phyloP scores from a whole-genome alignment of 1,140 invertebrate genomes.

The Lasioglossum baleicum region DNA sequence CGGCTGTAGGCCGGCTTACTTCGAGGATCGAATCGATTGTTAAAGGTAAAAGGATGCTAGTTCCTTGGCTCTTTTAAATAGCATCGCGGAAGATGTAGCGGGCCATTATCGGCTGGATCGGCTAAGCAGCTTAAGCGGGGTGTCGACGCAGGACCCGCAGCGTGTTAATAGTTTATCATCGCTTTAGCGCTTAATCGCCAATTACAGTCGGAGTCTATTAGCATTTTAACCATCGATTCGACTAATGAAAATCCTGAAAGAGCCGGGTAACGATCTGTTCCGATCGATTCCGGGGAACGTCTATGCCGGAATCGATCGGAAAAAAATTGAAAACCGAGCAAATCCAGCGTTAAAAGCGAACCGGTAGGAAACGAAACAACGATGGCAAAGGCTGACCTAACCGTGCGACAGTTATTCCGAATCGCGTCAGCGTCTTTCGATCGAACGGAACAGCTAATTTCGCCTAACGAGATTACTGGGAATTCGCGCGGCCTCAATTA shows the following conservation, averaged over 20 bases:
- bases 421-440: conserved; percentile 26
- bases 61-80: neutral
- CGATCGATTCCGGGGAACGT: too few species aligned
- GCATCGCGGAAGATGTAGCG: neutral
- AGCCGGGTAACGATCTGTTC: neutral
- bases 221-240: conserved; percentile 17
- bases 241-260: conserved; percentile 11
- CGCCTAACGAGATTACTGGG: conserved; percentile 44
- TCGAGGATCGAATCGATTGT: neutral
- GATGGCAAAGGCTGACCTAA: neutral
- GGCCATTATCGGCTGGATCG: neutral
- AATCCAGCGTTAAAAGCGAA: neutral
- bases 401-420: conserved; percentile 9
- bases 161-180: conserved; percentile 22
- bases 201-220: conserved; percentile 23
- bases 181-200: conserved; percentile 5
- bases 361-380: too few species aligned
- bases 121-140: neutral
- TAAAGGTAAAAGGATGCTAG: neutral
- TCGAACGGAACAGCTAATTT: conserved; percentile 45
- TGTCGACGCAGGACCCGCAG: neutral
- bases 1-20: too few species aligned
- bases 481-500: conserved; percentile 41
- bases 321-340: conserved; percentile 15
- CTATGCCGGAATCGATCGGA: neutral